Percentiles rank a stretch among this genome's conserved stretches.
These are phyloP conservation scores for Melanerpes aurifrons DNA, from an alignment of 2,113 vertebrate genomes.

Conservation along the genomic window DNA sequence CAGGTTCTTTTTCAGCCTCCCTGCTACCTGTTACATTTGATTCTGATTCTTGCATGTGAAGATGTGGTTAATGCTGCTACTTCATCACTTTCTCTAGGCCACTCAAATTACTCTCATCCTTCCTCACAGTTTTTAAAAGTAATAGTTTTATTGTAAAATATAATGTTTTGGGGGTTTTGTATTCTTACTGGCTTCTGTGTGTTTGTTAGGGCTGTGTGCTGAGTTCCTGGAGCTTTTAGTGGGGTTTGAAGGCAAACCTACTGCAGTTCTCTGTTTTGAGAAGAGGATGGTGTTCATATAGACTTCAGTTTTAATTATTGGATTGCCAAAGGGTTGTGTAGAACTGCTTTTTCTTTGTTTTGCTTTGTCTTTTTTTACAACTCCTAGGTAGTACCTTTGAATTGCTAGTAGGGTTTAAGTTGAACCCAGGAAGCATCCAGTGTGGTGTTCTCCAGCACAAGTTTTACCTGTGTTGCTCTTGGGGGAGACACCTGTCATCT, in stretches of 20 bases:
- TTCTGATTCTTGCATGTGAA: accelerated
- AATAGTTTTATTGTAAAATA: not conserved
- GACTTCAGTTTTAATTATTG: not conserved
- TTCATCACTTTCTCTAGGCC: not conserved
- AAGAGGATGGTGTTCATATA: not conserved
- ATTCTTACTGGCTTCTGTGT: not conserved
- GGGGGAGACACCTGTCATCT: not conserved
- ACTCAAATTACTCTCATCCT: not conserved
- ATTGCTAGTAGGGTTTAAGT: not conserved
- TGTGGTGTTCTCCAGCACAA: not conserved
- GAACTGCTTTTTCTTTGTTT: not conserved
- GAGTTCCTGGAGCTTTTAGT: not conserved
- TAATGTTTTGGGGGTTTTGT: accelerated
- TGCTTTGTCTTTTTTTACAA: slow-evolving; percentile 2
- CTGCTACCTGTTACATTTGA: not conserved
- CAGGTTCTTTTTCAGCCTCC: not conserved
- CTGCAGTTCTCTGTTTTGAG: not conserved
- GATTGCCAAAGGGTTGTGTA: not conserved
- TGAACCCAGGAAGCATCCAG: not conserved
- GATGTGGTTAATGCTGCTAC: not conserved
- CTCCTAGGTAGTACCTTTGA: slow-evolving; percentile 10
- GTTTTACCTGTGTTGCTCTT: not conserved
- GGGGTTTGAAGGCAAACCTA: not conserved
- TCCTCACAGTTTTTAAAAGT: not conserved
- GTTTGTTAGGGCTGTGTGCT: not conserved